A percentile compares a stretch with the other conserved stretches of the same genome.
Conservation (phyloP, 2,113 vertebrate species). For the Sinocyclocheilus anophthalmus region DNA sequence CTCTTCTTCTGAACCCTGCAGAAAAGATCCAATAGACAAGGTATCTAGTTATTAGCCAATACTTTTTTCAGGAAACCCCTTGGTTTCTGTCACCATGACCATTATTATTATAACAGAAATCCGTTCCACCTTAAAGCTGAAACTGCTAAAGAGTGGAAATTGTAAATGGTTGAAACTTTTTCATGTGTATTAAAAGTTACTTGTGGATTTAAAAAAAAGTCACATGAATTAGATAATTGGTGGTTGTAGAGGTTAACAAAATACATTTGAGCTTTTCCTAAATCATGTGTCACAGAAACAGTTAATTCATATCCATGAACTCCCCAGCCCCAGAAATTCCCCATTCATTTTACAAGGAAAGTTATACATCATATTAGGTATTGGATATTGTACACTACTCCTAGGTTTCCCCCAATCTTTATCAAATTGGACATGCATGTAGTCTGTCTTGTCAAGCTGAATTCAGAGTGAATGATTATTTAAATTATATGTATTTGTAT, state of each 20-base stretch:
- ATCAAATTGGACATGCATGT: background rate
- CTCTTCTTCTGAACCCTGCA: conserved; percentile 43
- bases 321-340: background rate
- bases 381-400: background rate
- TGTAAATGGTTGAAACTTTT: background rate
- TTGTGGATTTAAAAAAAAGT: too few relatives aligned
- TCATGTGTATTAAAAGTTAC: background rate
- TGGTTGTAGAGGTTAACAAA: background rate
- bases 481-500: background rate
- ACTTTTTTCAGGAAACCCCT: background rate
- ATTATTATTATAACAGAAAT: background rate
- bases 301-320: background rate
- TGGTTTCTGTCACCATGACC: background rate
- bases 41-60: background rate
- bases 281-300: background rate
- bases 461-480: background rate
- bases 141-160: background rate
- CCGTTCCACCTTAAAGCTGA: background rate
- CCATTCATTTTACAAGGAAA: background rate
- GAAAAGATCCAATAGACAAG: background rate
- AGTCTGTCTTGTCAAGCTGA: too few relatives aligned
- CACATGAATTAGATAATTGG: background rate
- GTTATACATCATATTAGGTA: background rate
- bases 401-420: background rate
- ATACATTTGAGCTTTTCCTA: background rate